Base-by-base conservation (phyloP, 2,888 invertebrate species). In the Anodontia alba region DNA sequence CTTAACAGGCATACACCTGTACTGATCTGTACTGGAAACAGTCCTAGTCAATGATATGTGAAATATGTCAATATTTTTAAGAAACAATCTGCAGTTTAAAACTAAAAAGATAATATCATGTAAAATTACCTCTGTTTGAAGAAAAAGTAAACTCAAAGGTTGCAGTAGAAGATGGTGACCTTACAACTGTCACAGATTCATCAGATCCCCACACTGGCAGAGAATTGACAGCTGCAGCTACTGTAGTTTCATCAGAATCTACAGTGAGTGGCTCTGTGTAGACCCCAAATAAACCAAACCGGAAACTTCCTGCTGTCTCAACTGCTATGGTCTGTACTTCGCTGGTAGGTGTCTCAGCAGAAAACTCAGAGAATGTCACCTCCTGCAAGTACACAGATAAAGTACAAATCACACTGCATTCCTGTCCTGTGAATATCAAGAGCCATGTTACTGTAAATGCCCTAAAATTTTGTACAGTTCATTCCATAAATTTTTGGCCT, bases 211-310 rank as follows among this genome's bases (percentile, higher is more conserved):
- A 76, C 20, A 80, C 79, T n/a, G 89, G 88, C 66, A 90, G 72
- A 10, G 62, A 36, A 70, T 89, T 88, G 29, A 91, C 71, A 12
- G 87, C 88, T 15, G 33, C 74, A 20, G 76, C 76, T 26, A 90
- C 73, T 0, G 68, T 73, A 0, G 66, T 43, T 43, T 75, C 87
- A 62, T 78, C 78, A 81, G 80, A 68, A 33, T 72, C 72, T 3
- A 80, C 77, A 0, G 83, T 57, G 38, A 88, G 42, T 10, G 82
- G 82, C 43, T 79, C 86, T 73, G 90, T 87, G 68, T 83, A 88
- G 15, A 86, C 89, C n/a, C 81, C 87, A 69, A 74, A 76, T 43
- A 89, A 73, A 17, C 86, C 87, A 57, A 90, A 80, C 42, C 89
- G 74, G 76, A 82, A 90, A 17, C 74, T 72, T 49, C 80, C 84